Base-by-base conservation (phyloP, 1,140 invertebrate species). In the Helicoverpa zea region DNA sequence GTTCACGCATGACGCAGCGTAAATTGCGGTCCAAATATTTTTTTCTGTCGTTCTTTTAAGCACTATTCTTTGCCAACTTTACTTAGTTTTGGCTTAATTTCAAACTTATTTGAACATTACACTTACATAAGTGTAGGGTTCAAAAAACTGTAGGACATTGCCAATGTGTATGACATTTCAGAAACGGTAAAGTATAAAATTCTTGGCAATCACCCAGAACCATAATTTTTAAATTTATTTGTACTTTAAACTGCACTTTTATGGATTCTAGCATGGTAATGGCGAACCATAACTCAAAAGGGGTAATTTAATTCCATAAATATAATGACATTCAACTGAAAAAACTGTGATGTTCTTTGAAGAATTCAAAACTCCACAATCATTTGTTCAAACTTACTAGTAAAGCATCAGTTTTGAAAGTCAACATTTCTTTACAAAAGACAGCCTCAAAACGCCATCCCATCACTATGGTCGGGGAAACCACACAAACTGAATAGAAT, bases 81-180 rank as follows among this genome's bases (percentile, higher is more conserved):
- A 52, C 18, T 52, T 0, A 2, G 14, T 52, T 18, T 52, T 75
- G 73, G 73, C 73, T 47, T 61, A 35, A 23, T 23, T 75, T 75
- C 43, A 58, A 61, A 61, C 16, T 52, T 47, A 49, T 18, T 23
- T 43, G 73, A 49, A 54, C 51, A 29, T 59, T 29, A 13, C 18
- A 43, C 10, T 14, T 61, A 35, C 29, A 16, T 3, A 30, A 56
- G 13, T 23, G 23, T 23, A 23, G 30, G 35, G 76, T 64, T 70
- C 63, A 79, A 79, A 79, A 59, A 70, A 58, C 76, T 64, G 30
- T 70, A 70, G 76, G 76, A 68, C 14, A 18, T 7, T 14, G 76
- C 76, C 64, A 79, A 79, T 78, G 35, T 68, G 61, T n/a, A 43
- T 68, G 9, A 23, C 49, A 49, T 72, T 54, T 72, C 52, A 72